Evolutionary conservation across 2,113 vertebrate species (phyloP).

Genomic region (Odobenus rosmarus): DNA sequence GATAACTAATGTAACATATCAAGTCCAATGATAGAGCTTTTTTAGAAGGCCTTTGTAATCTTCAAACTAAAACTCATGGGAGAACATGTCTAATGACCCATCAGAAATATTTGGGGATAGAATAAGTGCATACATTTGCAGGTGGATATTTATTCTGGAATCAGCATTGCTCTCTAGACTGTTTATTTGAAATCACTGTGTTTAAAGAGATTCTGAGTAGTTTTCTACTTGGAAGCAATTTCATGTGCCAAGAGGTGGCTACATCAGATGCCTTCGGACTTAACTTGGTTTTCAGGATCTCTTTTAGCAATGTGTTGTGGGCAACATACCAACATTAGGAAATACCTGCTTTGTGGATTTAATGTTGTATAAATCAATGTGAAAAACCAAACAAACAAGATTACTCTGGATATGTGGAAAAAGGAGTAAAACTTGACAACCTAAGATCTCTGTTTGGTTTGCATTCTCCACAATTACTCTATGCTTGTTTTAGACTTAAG

Average conservation of each 20-base stretch:
- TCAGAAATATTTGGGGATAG: neutral
- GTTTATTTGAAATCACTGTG: neutral
- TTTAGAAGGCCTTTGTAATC: neutral
- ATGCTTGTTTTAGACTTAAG: neutral
- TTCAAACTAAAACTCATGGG: neutral
- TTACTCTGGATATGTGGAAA: neutral
- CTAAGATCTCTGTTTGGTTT: neutral
- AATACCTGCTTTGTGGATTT: neutral
- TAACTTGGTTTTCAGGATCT: neutral
- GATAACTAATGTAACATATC: neutral
- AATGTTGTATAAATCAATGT: neutral
- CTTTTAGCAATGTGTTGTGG: neutral
- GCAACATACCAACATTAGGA: neutral
- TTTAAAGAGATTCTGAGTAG: neutral
- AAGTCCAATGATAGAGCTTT: neutral
- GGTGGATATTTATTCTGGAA: neutral
- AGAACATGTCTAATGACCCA: neutral
- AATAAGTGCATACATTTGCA: neutral
- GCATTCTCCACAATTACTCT: neutral
- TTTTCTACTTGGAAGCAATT: neutral
- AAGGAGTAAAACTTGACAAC: neutral
- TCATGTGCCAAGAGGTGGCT: neutral
- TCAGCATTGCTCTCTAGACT: neutral
- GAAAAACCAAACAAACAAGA: neutral
- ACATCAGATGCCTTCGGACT: neutral